Percentiles rank a stretch among this genome's conserved stretches.
Evolutionary conservation across 2,113 vertebrate genomes (phyloP).

Genomic region (Mormyrus lacerda): DNA sequence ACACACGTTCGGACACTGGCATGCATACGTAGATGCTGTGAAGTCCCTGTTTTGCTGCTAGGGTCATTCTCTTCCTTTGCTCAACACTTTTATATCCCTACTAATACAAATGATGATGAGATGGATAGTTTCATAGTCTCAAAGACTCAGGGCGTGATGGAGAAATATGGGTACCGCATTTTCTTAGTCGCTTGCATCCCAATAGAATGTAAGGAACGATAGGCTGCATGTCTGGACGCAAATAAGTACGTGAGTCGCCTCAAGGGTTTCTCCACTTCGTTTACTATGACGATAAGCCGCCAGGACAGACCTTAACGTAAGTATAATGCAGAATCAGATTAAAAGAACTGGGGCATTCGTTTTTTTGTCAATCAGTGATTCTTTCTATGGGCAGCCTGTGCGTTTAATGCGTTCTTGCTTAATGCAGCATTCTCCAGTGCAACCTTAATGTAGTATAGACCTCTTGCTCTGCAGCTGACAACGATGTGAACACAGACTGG

Average conservation of each 20-base stretch:
- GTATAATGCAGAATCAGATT: conserved; percentile 28
- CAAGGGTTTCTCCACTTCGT: conserved; percentile 33
- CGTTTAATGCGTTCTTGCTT: not conserved
- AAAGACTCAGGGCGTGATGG: conserved; percentile 6
- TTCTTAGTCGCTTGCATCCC: conserved; percentile 16
- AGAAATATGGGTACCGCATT: conserved; percentile 13
- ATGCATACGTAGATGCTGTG: not conserved
- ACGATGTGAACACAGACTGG: not conserved
- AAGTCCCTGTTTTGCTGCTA: not conserved
- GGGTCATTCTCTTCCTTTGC: not conserved
- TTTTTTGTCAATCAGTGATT: not conserved
- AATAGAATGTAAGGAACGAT: not conserved
- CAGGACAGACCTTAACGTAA: conserved; percentile 57
- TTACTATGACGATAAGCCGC: conserved; percentile 46
- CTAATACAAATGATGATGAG: not conserved
- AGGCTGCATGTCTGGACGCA: conserved; percentile 5
- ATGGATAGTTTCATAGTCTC: not conserved
- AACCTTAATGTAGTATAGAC: not conserved
- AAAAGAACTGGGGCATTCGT: not conserved
- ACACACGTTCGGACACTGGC: conserved; percentile 37
- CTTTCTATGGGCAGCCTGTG: not conserved
- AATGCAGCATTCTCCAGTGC: not conserved
- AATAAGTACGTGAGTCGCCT: conserved; percentile 32
- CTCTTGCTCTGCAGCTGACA: not conserved
- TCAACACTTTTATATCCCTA: not conserved